These are phyloP conservation scores for Gopherus evgoodei DNA, from an alignment of 2,113 vertebrate species.

Conservation along the genomic window DNA sequence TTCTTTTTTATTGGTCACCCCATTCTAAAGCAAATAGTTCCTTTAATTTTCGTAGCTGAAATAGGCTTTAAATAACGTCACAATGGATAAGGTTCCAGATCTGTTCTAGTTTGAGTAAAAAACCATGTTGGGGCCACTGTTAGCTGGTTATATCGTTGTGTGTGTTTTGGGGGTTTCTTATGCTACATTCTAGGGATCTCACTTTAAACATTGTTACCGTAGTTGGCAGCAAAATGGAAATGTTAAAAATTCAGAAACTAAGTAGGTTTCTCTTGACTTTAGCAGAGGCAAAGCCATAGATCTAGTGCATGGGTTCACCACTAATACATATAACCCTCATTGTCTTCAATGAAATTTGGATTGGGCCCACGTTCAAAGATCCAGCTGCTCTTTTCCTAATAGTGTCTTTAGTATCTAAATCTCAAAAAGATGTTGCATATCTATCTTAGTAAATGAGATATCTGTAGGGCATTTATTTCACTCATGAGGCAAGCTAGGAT, in stretches of 20 bases:
- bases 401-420: neutral
- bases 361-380: too few relatives aligned
- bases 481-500: neutral
- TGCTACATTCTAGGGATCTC: neutral
- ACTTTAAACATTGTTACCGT: neutral
- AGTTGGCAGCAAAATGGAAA: neutral
- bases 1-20: neutral
- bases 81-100: neutral
- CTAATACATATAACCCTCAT: rapidly evolving
- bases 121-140: neutral
- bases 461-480: neutral
- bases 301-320: neutral
- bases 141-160: conserved; percentile 16
- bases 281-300: neutral
- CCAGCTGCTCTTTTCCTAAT: too few relatives aligned
- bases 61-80: neutral
- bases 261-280: neutral
- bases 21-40: neutral
- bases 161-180: too few relatives aligned
- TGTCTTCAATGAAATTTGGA: too few relatives aligned
- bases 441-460: neutral
- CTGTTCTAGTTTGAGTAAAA: neutral
- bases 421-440: neutral
- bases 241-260: neutral
- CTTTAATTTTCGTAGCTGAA: neutral